Percentiles rank a stretch among this genome's conserved stretches.
These are phyloP conservation scores for Akabosia matsudoensis DNA, from an alignment of 1,140 invertebrate species.

Conservation along the genomic window DNA sequence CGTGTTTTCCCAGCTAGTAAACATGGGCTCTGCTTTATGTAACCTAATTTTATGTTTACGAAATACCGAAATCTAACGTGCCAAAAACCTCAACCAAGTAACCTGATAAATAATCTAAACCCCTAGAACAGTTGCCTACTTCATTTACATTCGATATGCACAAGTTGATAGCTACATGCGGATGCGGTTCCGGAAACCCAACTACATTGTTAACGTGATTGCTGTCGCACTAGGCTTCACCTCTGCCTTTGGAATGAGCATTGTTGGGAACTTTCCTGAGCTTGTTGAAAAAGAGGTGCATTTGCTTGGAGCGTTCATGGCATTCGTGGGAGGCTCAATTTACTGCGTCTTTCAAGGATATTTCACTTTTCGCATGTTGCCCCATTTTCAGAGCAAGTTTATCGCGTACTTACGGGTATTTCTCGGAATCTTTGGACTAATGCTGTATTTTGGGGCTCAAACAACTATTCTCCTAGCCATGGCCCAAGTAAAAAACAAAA, in stretches of 20 bases:
- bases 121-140: conserved; percentile 50
- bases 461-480: not conserved
- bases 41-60: conserved; percentile 47
- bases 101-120: not conserved
- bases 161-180: conserved; percentile 53
- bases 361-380: not conserved
- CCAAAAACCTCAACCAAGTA: not conserved
- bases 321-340: conserved; percentile 65
- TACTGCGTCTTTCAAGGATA: conserved; percentile 65
- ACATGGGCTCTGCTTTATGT: conserved; percentile 67
- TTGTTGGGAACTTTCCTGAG: conserved; percentile 76
- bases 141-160: conserved; percentile 55
- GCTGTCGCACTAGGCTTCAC: conserved; percentile 55
- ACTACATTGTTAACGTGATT: conserved; percentile 12
- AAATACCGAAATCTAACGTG: not conserved
- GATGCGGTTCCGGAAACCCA: not conserved
- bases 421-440: not conserved
- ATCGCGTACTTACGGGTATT: not conserved
- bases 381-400: not conserved
- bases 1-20: conserved; percentile 71
- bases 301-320: conserved; percentile 65
- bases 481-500: not conserved
- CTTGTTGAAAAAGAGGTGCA: conserved; percentile 67
- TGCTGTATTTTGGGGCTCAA: conserved; percentile 5
- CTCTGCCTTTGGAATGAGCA: conserved; percentile 63